These are phyloP conservation scores for Vimba vimba DNA, from an alignment of 2,113 vertebrate genomes.

Conservation along the genomic window DNA sequence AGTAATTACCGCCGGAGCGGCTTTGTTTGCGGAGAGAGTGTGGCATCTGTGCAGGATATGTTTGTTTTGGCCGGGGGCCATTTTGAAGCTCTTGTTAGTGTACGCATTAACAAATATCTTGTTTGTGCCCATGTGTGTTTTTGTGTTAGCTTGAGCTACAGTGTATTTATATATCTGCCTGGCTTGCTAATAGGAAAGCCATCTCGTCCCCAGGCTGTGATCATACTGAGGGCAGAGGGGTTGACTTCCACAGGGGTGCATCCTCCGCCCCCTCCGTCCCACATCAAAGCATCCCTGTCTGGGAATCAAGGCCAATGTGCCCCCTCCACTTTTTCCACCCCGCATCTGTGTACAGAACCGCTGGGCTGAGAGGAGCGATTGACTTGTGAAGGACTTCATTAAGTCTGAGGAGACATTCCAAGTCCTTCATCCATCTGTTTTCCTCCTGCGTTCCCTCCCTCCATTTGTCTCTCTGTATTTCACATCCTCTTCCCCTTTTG, in stretches of 20 bases:
- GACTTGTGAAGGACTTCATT: conserved; percentile 56
- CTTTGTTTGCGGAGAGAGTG: conserved; percentile 48
- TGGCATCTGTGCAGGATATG: conserved; percentile 51
- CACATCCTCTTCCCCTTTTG: conserved; percentile 23
- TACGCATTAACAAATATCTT: conserved; percentile 46
- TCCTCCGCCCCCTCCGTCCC: conserved; percentile 14
- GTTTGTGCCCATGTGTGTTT: conserved; percentile 13
- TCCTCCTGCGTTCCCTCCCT: neutral
- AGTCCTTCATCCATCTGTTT: conserved; percentile 29
- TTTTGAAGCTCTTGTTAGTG: conserved; percentile 32
- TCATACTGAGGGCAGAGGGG: conserved; percentile 30
- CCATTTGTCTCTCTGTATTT: conserved; percentile 26
- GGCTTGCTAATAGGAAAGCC: conserved; percentile 39
- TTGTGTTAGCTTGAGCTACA: conserved; percentile 16
- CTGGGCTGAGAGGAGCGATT: conserved; percentile 45
- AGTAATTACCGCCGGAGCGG: conserved; percentile 45
- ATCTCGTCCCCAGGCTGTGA: neutral
- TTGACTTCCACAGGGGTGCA: conserved; percentile 41
- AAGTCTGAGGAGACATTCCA: conserved; percentile 27
- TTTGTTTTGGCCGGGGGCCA: conserved; percentile 56
- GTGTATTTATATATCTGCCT: conserved; percentile 37
- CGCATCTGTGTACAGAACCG: conserved; percentile 21
- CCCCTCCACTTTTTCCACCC: neutral
- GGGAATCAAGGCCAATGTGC: conserved; percentile 45
- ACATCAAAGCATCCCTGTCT: conserved; percentile 42